Evolutionary conservation across 2,888 invertebrate genomes (phyloP).

Genomic region (Tachina fera): DNA sequence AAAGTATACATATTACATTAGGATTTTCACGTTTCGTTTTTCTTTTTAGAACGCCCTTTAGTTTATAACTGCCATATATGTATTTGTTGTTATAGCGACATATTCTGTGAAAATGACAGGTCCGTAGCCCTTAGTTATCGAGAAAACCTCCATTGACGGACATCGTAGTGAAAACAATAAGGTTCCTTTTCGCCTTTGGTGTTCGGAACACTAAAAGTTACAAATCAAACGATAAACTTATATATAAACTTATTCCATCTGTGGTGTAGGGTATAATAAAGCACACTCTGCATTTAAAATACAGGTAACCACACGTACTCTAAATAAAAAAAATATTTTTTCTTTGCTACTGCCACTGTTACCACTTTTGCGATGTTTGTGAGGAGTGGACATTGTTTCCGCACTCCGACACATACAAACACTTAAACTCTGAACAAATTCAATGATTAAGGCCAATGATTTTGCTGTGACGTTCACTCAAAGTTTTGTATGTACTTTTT

Average conservation of each 20-base stretch:
- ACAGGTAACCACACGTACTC: conserved; percentile 65
- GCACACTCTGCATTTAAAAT: conserved; percentile 51
- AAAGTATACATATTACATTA: too few species aligned
- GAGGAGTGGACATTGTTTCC: conserved; percentile 21
- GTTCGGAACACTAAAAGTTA: background rate
- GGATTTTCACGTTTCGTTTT: too few species aligned
- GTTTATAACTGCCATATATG: too few species aligned
- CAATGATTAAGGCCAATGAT: conserved; percentile 62
- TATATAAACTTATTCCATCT: background rate
- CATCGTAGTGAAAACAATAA: too few species aligned
- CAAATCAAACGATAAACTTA: background rate
- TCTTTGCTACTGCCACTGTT: background rate
- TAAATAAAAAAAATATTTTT: conserved; percentile 59
- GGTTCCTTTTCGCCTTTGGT: too few species aligned
- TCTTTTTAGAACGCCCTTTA: too few species aligned
- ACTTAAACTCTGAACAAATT: conserved; percentile 36
- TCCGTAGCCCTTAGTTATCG: too few species aligned
- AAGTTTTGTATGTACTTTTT: conserved; percentile 43
- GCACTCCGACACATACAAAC: conserved; percentile 29
- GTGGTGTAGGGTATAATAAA: background rate
- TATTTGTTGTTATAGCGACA: too few species aligned
- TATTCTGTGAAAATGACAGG: too few species aligned
- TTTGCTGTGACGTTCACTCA: conserved; percentile 63
- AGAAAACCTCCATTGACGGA: too few species aligned
- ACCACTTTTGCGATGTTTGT: conserved; percentile 23